Evolutionary conservation across 2,888 invertebrate genomes (phyloP).

Genomic region (Mantis religiosa): DNA sequence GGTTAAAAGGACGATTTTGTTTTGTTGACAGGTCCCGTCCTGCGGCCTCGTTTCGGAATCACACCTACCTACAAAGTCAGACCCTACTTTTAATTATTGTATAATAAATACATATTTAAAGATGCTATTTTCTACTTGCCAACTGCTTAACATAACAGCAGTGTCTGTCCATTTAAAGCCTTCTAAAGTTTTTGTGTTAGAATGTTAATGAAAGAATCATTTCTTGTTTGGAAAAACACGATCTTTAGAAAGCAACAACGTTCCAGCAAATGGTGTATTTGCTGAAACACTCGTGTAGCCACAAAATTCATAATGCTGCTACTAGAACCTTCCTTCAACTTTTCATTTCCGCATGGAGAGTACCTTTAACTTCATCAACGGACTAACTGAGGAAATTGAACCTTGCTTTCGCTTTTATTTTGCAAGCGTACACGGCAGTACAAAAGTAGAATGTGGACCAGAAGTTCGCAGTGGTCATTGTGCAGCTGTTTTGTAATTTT

Average conservation of each 20-base stretch:
- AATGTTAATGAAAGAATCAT: background rate
- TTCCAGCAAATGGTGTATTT: background rate
- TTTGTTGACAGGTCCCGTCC: no score
- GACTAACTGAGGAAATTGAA: background rate
- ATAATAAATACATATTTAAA: no score
- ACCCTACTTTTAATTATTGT: no score
- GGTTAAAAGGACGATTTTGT: no score
- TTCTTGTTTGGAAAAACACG: background rate
- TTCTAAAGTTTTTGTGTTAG: background rate
- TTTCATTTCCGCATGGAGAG: background rate
- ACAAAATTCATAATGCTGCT: background rate
- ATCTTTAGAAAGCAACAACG: background rate
- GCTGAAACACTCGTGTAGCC: background rate
- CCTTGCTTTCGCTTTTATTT: background rate
- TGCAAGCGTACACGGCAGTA: background rate
- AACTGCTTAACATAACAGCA: no score
- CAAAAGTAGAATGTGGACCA: background rate
- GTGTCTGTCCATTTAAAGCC: accelerated
- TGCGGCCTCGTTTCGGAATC: no score
- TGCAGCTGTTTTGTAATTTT: no score
- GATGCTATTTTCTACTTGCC: no score
- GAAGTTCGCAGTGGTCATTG: no score
- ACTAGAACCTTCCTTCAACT: background rate
- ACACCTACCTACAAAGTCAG: no score
- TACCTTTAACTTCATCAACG: background rate